Evolutionary conservation across 2,888 invertebrate genomes (phyloP), one percentile per base, ranked within the genome.

Genomic region (Sabatieria punctata): DNA sequence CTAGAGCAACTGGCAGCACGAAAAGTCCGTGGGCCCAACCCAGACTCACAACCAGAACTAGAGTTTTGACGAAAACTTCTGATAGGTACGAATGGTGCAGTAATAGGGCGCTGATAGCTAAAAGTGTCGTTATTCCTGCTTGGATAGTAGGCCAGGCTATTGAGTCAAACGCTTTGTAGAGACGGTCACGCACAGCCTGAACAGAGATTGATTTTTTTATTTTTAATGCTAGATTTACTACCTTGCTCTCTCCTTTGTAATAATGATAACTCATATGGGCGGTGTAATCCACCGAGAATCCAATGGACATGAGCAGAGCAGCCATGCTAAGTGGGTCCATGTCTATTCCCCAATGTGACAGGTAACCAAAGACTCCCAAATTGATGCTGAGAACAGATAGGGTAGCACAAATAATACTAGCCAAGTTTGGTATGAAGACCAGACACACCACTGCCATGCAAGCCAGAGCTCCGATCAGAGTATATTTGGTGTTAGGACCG

Each of bases 91-190:
- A 8, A 18, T 36, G n/a, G 36, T 36, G 36, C 4, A 21, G 18
- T 4, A 36, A 15, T 21, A 36, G 6, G 6, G 4, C 6, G 6
- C 6, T 8, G 6, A 4, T 1, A 48, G 54, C 57, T 19, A 59
- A 41, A 18, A 59, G 52, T 6, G 60, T 59, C 42, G 52, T 53
- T 21, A 59, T 45, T 2, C 60, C 61, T 15, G 55, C 53, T 49
- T 61, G 61, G 27, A 61, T 50, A 4, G 61, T 60, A 1, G 61
- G 61, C 61, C 61, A 61, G 23, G 57, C 60, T 46, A 60, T 59
- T 11, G 57, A 59, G 11, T 54, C 48, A 42, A 60, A 54, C 2
- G 60, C 59, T 46, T 53, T 51, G 35, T 55, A 45, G 19, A 60
- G 49, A 23, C 59, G 55, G 46, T 36, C 36, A 4, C n/a, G 6